Base-by-base conservation (phyloP, 2,113 vertebrate genomes). In the Indicator indicator region DNA sequence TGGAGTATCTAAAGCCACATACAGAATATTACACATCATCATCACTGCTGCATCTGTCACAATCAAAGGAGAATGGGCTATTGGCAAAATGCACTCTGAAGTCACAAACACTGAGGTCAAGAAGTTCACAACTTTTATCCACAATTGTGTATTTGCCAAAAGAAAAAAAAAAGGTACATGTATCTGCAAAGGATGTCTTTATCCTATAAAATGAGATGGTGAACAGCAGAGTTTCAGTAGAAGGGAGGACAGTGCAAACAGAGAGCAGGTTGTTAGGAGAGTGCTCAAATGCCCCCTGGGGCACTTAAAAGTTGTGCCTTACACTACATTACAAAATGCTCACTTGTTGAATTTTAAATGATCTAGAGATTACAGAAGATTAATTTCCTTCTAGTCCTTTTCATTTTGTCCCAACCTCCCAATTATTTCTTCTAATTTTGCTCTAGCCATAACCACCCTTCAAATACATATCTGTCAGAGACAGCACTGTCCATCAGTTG, bases 401-500 rank as follows among this genome's bases (percentile, higher is more conserved):
- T 86, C 9, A 68, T 90, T 93, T 93, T 88, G 16, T 83, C 89
- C 75, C 79, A 83, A 11, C 30, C 12, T 87, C 46, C 77, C 56
- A 94, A 67, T 54, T 83, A 36, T 81, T 90, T 46, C 58, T 88
- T 83, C 55, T 94, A 67, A 48, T 81, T 93, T 44, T 81, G 40
- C 26, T 80, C 27, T 65, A 69, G 18, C 27, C 58, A n/a, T 64
- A 89, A 81, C 78, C 62, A 70, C 52, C 80, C 58, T 78, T 86
- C 76, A 76, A 28, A 67, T 87, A 21, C 19, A 21, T 38, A 12
- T 63, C 67, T 89, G 75, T 74, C 46, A 83, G 56, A 16, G 36
- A 26, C 9, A 76, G n/a, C 8, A 27, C 36, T 91, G 81, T 67
- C 87, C 91, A 60, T 95, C 86, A 87, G 33, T 68, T 85, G 52